Percentiles rank a stretch among this genome's conserved stretches.
phyloP scores from a whole-genome alignment of 2,113 vertebrate species.

The Meleagris gallopavo region DNA sequence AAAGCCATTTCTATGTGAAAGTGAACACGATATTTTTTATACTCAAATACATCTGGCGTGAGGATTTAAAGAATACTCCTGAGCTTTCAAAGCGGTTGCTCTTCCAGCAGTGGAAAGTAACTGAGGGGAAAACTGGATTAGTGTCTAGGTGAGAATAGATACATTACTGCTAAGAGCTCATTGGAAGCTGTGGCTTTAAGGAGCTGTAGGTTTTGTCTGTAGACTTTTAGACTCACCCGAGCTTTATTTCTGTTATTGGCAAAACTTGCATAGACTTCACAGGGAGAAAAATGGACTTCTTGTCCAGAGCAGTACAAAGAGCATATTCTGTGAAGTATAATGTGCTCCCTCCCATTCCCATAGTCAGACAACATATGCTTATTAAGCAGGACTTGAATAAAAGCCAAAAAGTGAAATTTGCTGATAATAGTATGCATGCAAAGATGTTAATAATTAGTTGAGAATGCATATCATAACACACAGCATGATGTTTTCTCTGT shows the following conservation, averaged over 20 bases:
- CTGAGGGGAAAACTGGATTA: background rate
- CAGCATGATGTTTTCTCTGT: slow-evolving; percentile 49
- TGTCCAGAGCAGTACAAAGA: slow-evolving; percentile 25
- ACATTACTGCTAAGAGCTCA: slow-evolving; percentile 16
- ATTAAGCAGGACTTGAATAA: slow-evolving; percentile 66
- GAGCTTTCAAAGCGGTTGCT: background rate
- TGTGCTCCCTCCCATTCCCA: background rate
- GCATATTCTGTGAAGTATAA: background rate
- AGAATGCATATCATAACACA: slow-evolving; percentile 65
- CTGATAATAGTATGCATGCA: slow-evolving; percentile 62
- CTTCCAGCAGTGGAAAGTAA: background rate
- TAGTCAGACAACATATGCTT: slow-evolving; percentile 55
- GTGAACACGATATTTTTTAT: slow-evolving; percentile 13
- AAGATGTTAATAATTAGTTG: slow-evolving; percentile 79
- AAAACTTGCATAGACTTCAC: background rate
- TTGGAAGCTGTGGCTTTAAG: slow-evolving; percentile 21
- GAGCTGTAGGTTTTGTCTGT: background rate
- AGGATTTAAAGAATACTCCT: background rate
- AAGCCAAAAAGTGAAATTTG: slow-evolving; percentile 68
- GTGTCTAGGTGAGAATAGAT: background rate
- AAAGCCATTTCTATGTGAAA: slow-evolving; percentile 44
- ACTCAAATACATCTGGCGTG: slow-evolving; percentile 11
- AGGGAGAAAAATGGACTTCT: background rate
- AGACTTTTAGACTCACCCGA: background rate
- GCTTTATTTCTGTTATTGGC: background rate